Percentiles rank a stretch among this genome's conserved stretches.
Conservation (phyloP, 2,888 invertebrate genomes). For the Drosophila affinis region DNA sequence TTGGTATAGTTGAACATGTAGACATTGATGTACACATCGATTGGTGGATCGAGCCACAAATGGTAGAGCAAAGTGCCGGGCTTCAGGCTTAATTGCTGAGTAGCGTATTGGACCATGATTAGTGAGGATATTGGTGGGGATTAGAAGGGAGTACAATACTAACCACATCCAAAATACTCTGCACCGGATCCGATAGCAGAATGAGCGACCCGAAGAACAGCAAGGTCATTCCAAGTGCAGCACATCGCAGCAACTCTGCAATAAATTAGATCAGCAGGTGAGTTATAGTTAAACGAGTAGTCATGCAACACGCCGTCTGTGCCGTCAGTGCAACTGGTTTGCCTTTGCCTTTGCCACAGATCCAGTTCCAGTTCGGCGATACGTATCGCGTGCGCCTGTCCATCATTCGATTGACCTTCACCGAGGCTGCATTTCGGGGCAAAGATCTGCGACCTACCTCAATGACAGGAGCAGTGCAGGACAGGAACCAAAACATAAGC, state of each 20-base stretch:
- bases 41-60: constrained; percentile 88
- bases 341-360: constrained; percentile 37
- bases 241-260: constrained; percentile 79
- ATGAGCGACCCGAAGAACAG: constrained; percentile 75
- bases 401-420: constrained; percentile 50
- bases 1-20: constrained; percentile 94
- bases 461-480: constrained; percentile 62
- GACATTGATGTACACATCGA: constrained; percentile 87
- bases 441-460: constrained; percentile 74
- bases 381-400: constrained; percentile 53
- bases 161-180: constrained; percentile 80
- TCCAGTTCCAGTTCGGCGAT: constrained; percentile 40
- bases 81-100: constrained; percentile 82
- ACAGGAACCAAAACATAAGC: constrained; percentile 27
- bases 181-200: constrained; percentile 75
- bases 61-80: constrained; percentile 86
- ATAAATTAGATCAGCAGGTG: constrained; percentile 68
- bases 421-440: constrained; percentile 19
- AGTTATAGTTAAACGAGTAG: constrained; percentile 50
- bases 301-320: constrained; percentile 37
- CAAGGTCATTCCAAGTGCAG: constrained; percentile 77
- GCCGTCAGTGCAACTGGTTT: constrained; percentile 72
- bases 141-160: constrained; percentile 40
- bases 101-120: neutral
- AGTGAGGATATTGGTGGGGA: neutral